A percentile compares a stretch with the other conserved stretches of the same genome.
These are phyloP conservation scores for Ochotona princeps DNA, from an alignment of 2,113 vertebrate species.

Conservation along the genomic window DNA sequence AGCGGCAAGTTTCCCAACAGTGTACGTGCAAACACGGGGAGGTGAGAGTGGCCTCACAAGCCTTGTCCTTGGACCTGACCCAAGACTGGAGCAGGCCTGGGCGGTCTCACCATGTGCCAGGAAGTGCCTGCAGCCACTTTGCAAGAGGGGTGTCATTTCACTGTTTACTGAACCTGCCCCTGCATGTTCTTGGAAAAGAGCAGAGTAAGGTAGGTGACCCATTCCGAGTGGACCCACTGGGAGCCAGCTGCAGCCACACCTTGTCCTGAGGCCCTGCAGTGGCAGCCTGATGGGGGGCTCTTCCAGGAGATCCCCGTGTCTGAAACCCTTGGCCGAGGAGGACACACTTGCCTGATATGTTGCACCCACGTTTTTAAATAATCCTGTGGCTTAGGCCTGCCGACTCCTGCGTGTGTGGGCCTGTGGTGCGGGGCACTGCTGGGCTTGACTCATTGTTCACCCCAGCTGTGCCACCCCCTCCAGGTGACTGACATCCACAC, in stretches of 20 bases:
- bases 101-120: neutral
- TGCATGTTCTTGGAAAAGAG: neutral
- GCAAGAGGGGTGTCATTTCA: neutral
- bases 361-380: too few species aligned
- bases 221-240: neutral
- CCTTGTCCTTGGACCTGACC: too few species aligned
- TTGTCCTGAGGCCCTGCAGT: too few species aligned
- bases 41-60: too few species aligned
- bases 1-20: too few species aligned
- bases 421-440: accelerated
- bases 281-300: too few species aligned
- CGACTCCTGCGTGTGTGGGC: neutral
- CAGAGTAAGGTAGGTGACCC: neutral
- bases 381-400: neutral
- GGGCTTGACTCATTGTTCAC: neutral
- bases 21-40: too few species aligned
- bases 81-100: too few species aligned
- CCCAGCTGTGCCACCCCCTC: neutral
- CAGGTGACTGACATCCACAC: neutral
- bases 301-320: too few species aligned
- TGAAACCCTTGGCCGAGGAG: too few species aligned
- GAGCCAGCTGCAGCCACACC: neutral
- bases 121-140: neutral
- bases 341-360: too few species aligned
- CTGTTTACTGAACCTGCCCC: neutral